These are phyloP conservation scores for Stenotaenia linearis DNA, from an alignment of 2,888 invertebrate species.

Conservation along the genomic window DNA sequence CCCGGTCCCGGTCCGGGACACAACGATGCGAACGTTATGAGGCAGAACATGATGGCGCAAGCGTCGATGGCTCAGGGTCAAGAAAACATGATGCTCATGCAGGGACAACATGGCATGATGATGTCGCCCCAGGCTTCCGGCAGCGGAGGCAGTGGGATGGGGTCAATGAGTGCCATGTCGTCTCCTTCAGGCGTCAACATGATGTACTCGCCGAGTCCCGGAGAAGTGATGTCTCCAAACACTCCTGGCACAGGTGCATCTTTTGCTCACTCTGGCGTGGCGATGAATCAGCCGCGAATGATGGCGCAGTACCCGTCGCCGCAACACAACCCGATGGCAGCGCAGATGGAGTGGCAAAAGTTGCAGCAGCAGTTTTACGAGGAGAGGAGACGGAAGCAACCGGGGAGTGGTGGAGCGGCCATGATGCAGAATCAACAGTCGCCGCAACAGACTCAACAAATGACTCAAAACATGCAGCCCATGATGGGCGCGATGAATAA, in stretches of 20 bases:
- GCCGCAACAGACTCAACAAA: slow-evolving; percentile 42
- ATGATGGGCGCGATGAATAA: background rate
- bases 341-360: slow-evolving; percentile 85
- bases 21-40: slow-evolving; percentile 22
- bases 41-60: slow-evolving; percentile 45
- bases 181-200: slow-evolving; percentile 36
- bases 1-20: slow-evolving; percentile 30
- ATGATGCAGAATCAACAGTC: background rate
- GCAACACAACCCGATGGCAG: slow-evolving; percentile 49
- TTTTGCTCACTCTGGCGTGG: slow-evolving; percentile 38
- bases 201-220: slow-evolving; percentile 36
- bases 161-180: slow-evolving; percentile 36
- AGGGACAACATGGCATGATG: slow-evolving; percentile 36
- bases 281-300: slow-evolving; percentile 38
- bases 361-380: slow-evolving; percentile 81
- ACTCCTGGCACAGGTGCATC: slow-evolving; percentile 28
- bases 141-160: slow-evolving; percentile 39
- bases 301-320: slow-evolving; percentile 38
- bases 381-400: slow-evolving; percentile 56
- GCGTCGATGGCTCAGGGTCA: slow-evolving; percentile 34
- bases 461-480: slow-evolving; percentile 38
- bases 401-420: background rate
- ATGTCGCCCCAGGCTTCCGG: slow-evolving; percentile 43
- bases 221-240: slow-evolving; percentile 28
- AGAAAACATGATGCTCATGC: slow-evolving; percentile 39